A percentile compares a stretch with the other conserved stretches of the same genome.
phyloP scores from a whole-genome alignment of 2,888 invertebrate genomes.

The Bombyx huttoni region DNA sequence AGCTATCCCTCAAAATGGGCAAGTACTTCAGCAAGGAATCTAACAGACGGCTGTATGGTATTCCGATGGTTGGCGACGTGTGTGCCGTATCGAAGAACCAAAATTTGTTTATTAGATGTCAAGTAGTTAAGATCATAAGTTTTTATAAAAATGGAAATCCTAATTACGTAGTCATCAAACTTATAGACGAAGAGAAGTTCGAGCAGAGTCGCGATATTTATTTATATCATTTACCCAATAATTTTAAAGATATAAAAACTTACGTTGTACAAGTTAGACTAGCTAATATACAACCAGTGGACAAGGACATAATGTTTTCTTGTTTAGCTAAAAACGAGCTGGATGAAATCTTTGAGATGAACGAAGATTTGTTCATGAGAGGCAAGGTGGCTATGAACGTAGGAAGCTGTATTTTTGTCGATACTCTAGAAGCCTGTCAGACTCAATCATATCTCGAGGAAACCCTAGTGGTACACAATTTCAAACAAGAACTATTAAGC shows the following conservation, averaged over 20 bases:
- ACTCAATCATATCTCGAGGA: slow-evolving; percentile 60
- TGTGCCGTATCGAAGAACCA: slow-evolving; percentile 66
- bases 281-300: slow-evolving; percentile 44
- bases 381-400: slow-evolving; percentile 70
- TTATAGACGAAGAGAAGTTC: slow-evolving; percentile 74
- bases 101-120: slow-evolving; percentile 67
- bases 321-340: slow-evolving; percentile 33
- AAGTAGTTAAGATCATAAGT: slow-evolving; percentile 57
- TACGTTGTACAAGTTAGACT: slow-evolving; percentile 47
- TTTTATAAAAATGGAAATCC: slow-evolving; percentile 33
- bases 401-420: slow-evolving; percentile 75
- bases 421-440: slow-evolving; percentile 73
- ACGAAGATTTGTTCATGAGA: slow-evolving; percentile 44
- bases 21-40: slow-evolving; percentile 41
- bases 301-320: slow-evolving; percentile 51
- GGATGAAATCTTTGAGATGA: slow-evolving; percentile 29
- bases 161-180: slow-evolving; percentile 53
- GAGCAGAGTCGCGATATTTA: slow-evolving; percentile 43
- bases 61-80: slow-evolving; percentile 66
- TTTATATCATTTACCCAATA: slow-evolving; percentile 63
- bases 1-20: slow-evolving; percentile 45
- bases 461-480: slow-evolving; percentile 63
- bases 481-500: slow-evolving; percentile 64
- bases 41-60: slow-evolving; percentile 40
- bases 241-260: slow-evolving; percentile 56